Percentiles rank a stretch among this genome's conserved stretches.
Evolutionary conservation across 2,797 vertebrate species (phyloP).

Genomic region (Cetoscarus ocellatus): DNA sequence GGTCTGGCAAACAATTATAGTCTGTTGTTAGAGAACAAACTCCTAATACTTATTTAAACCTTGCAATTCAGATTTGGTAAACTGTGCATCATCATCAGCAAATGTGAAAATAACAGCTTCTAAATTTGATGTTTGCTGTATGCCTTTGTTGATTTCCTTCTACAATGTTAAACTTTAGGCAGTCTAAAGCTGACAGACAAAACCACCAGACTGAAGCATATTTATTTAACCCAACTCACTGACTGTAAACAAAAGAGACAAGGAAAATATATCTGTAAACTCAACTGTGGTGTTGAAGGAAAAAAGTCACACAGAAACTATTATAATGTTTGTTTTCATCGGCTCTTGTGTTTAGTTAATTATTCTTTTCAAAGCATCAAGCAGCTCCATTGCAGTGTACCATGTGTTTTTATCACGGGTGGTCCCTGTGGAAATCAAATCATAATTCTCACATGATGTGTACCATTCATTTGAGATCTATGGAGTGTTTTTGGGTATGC

Average conservation of each 20-base stretch:
- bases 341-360: slow-evolving; percentile 4
- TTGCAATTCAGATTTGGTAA: too few species aligned
- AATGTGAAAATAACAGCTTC: not conserved
- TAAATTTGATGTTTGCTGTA: not conserved
- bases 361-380: not conserved
- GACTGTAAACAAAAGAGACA: slow-evolving; percentile 41
- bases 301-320: slow-evolving; percentile 24
- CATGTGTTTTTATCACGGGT: slow-evolving; percentile 28
- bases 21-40: too few species aligned
- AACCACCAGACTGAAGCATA: slow-evolving; percentile 20
- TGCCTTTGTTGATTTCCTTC: slow-evolving; percentile 4
- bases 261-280: slow-evolving; percentile 45
- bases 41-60: too few species aligned
- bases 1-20: too few species aligned
- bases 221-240: slow-evolving; percentile 24
- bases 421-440: slow-evolving; percentile 35
- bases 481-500: not conserved
- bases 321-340: slow-evolving; percentile 29
- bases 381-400: not conserved
- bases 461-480: too few species aligned
- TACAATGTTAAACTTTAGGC: slow-evolving; percentile 6
- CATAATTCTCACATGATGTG: slow-evolving; percentile 3
- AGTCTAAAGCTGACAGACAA: slow-evolving; percentile 19
- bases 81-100: too few species aligned
- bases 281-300: slow-evolving; percentile 40